These are phyloP conservation scores for Pocillopora grandis DNA, from an alignment of 92 coral and sea anemone genomes.

Conservation along the genomic window DNA sequence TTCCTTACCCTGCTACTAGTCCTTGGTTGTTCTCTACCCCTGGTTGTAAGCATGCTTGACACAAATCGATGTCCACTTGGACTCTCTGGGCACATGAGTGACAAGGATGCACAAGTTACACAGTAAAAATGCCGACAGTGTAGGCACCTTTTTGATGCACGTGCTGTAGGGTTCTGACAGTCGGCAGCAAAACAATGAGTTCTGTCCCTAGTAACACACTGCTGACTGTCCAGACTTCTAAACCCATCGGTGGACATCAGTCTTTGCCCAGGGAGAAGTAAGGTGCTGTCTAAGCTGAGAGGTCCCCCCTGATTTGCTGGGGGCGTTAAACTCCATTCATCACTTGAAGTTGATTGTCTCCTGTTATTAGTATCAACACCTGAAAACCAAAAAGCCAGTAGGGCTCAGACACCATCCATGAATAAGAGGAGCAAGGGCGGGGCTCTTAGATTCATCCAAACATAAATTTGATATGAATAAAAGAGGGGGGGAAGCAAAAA, in stretches of 20 bases:
- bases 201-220: conserved; percentile 10
- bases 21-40: conserved; percentile 13
- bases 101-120: conserved; percentile 54
- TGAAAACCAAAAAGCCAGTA: background rate
- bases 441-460: no score
- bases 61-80: conserved; percentile 62
- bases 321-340: background rate
- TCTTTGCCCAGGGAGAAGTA: conserved; percentile 13
- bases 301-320: background rate
- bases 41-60: background rate
- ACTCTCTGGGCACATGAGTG: conserved; percentile 51
- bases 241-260: conserved; percentile 7
- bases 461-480: no score
- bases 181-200: conserved; percentile 62
- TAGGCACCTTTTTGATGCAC: conserved; percentile 56
- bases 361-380: background rate
- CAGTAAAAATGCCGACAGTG: conserved; percentile 68
- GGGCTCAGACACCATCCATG: background rate
- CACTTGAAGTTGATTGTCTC: background rate
- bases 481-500: no score
- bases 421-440: no score
- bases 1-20: background rate
- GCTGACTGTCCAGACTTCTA: conserved; percentile 20
- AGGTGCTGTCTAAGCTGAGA: conserved; percentile 15
- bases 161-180: conserved; percentile 59